Conservation (phyloP, 2,797 vertebrate genomes). For the Macroramphosus scolopax region DNA sequence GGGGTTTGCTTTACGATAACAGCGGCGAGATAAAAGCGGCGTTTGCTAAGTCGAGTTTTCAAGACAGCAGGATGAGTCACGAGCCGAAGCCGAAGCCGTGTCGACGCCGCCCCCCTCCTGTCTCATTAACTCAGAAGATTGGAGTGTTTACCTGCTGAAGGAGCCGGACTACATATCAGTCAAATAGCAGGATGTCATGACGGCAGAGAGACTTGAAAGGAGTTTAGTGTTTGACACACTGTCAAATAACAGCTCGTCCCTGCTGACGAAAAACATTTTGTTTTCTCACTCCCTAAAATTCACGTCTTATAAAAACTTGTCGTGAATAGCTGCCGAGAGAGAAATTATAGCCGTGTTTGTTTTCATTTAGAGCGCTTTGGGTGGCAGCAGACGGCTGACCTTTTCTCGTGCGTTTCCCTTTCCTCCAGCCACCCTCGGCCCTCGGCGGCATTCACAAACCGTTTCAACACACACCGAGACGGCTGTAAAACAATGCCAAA, state of each 20-base stretch:
- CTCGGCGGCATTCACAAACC: slow-evolving; percentile 12
- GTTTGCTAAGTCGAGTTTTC: slow-evolving; percentile 4
- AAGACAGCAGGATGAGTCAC: slow-evolving; percentile 2
- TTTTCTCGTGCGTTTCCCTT: slow-evolving; percentile 21
- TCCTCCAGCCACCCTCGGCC: slow-evolving; percentile 14
- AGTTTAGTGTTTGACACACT: slow-evolving; percentile 38
- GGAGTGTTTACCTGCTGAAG: slow-evolving; percentile 36
- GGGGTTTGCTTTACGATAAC: slow-evolving; percentile 45
- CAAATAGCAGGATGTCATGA: slow-evolving; percentile 31
- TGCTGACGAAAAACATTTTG: slow-evolving; percentile 19
- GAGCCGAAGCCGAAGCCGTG: not conserved
- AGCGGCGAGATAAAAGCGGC: slow-evolving; percentile 26
- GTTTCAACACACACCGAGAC: slow-evolving; percentile 12
- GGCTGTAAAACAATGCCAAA: not conserved
- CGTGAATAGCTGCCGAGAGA: too few species aligned
- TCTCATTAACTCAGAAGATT: slow-evolving; percentile 38
- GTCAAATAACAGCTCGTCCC: slow-evolving; percentile 38
- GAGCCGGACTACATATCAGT: too few species aligned
- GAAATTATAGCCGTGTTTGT: too few species aligned
- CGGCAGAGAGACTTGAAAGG: slow-evolving; percentile 20
- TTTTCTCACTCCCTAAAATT: slow-evolving; percentile 35
- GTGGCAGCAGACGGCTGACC: slow-evolving; percentile 14
- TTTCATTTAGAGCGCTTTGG: too few species aligned
- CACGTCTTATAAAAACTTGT: too few species aligned
- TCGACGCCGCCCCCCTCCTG: too few species aligned